A percentile compares a stretch with the other conserved stretches of the same genome.
phyloP scores from a whole-genome alignment of 92 coral and sea anemone genomes.

The Epizoanthus stellaris region DNA sequence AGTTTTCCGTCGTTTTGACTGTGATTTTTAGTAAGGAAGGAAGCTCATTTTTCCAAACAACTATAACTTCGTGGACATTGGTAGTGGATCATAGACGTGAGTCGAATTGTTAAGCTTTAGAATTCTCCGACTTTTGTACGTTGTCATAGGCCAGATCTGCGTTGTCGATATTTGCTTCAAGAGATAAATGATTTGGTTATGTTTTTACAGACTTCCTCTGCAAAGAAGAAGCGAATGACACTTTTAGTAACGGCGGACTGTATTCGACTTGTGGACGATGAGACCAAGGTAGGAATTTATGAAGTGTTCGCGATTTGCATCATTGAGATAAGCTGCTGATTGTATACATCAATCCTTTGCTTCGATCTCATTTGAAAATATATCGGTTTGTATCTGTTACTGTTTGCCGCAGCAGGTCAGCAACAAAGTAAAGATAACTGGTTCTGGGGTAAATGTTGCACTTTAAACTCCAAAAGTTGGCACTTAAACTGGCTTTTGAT shows the following conservation, averaged over 20 bases:
- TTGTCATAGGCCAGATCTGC: constrained; percentile 19
- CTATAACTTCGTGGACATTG: background rate
- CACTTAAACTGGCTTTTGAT: background rate
- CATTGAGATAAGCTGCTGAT: background rate
- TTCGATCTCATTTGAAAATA: constrained; percentile 25
- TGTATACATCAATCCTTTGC: constrained; percentile 4
- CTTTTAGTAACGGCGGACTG: constrained; percentile 95
- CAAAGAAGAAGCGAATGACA: constrained; percentile 93
- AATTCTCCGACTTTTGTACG: background rate
- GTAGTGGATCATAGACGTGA: background rate
- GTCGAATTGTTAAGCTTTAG: background rate
- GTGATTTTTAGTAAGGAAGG: background rate
- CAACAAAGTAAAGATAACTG: constrained; percentile 2
- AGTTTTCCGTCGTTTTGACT: constrained; percentile 2
- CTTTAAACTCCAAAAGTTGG: background rate
- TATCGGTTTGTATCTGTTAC: constrained; percentile 25
- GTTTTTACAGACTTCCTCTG: constrained; percentile 62
- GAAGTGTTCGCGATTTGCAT: background rate
- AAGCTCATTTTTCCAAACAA: constrained; percentile 3
- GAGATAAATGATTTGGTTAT: constrained; percentile 9
- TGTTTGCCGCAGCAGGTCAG: background rate
- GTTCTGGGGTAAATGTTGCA: background rate
- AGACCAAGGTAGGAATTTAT: constrained; percentile 79
- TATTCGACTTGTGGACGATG: constrained; percentile 95
- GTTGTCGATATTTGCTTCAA: constrained; percentile 10